phyloP scores from a whole-genome alignment of 2,888 invertebrate species.

The Lasioglossum malachurum region DNA sequence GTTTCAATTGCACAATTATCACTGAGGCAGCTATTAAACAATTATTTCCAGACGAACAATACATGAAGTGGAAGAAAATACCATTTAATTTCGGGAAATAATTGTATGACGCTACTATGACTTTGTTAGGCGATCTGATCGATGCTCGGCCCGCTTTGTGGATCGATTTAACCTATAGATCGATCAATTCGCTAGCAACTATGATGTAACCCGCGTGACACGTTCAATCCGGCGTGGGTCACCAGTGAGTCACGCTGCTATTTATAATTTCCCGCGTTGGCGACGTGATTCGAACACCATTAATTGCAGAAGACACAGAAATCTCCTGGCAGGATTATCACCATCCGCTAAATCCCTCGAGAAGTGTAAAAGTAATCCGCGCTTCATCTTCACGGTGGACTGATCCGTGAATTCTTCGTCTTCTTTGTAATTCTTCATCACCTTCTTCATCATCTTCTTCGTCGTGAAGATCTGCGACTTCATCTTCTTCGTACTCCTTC shows the following conservation, averaged over 20 bases:
- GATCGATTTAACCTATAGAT: slow-evolving; percentile 12
- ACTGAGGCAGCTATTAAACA: not conserved
- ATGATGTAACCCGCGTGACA: slow-evolving; percentile 29
- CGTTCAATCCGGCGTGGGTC: slow-evolving; percentile 19
- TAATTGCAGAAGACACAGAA: not conserved
- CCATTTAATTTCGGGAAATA: not conserved
- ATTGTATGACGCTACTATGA: not conserved
- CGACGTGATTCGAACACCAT: not conserved
- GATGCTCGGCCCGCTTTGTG: too few species aligned
- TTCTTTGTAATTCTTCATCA: not conserved
- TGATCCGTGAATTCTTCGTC: not conserved
- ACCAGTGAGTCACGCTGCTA: slow-evolving; percentile 21
- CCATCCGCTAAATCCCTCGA: not conserved
- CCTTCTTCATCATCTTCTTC: not conserved
- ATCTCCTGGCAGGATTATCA: not conserved
- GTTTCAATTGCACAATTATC: not conserved
- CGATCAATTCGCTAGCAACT: not conserved
- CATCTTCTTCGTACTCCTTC: not conserved
- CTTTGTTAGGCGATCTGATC: not conserved
- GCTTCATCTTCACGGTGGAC: not conserved
- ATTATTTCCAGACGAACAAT: not conserved
- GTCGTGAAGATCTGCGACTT: not conserved
- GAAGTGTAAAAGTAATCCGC: not conserved
- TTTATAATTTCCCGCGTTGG: slow-evolving; percentile 23
- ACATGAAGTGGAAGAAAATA: not conserved